Evolutionary conservation across 2,797 vertebrate genomes (phyloP), one percentile per base, ranked within the genome.

Genomic region (Tiaroga cobitis): DNA sequence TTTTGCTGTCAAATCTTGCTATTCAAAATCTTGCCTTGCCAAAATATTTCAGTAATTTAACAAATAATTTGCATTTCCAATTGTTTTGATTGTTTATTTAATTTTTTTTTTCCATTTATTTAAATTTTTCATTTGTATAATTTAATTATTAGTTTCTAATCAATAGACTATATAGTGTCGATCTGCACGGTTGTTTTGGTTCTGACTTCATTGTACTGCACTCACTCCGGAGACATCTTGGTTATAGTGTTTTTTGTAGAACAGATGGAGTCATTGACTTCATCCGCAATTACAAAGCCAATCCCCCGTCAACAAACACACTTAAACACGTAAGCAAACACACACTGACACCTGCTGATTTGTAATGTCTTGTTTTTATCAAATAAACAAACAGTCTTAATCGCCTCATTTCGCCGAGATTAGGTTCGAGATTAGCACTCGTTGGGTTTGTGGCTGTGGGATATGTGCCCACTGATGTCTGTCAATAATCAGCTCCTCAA

Each of bases 201-300:
- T 70, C 8, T 13, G 46, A 70, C 56, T 56, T 39, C 18, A 8
- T 63, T 7, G 26, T 54, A n/a, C 43, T 13, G 51, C 29, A 11
- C 41, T 43, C 54, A 39, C 74, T 29, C 65, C n/a, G 18, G 51
- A 72, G 73, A 56, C 67, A 56, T 59, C 24, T 59, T 29, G 63
- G 61, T 70, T 24, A 69, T 46, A n/a, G 41, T 9, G 26, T 15
- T 43, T 32, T 65, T 18, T 68, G 32, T 43, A 32, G 10, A 46
- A 54, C 81, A 80, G 81, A 87, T 80, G 81, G 68, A 87, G 67
- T 67, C 56, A 34, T 80, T 74, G 75, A 80, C 67, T 83, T 80
- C 32, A 65, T 78, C 37, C 13, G 21, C 49, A 73, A 79, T 83
- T 83, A 73, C 68, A 65, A 49, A 49, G 11, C 21, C 65, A 70